Base-by-base conservation (phyloP, 2,113 vertebrate species). In the Calyptommatus sinebrachiatus region DNA sequence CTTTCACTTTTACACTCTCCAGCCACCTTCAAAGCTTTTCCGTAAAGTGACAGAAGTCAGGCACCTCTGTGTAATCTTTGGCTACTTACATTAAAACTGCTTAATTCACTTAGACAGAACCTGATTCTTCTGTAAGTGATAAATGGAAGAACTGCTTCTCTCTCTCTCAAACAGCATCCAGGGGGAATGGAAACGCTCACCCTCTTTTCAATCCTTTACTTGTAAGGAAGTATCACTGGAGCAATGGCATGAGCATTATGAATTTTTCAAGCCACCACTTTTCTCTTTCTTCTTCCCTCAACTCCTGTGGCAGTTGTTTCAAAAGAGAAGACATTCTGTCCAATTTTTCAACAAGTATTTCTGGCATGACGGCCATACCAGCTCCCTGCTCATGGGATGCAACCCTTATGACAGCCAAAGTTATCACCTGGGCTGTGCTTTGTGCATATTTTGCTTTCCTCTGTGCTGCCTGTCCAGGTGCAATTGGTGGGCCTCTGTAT, bases 91-190 rank as follows among this genome's bases (percentile, higher is more conserved):
- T 14, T 69, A 28, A 61, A 70, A 7, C n/a, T 45, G 26, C 41
- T 63, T 72, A 79, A 71, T 71, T 79, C n/a, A 48, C 41, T 48
- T 71, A 46, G 53, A 41, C 41, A 79, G 31, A 62, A 71, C 77
- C 31, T 28, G 35, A 46, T 71, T 26, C 16, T 45, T 71, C 66
- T 70, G 45, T 79, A 70, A 71, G 8, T 78, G 65, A 71, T 28
- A 61, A 61, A 46, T 62, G 53, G 35, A 22, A 7, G 31, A 9
- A 71, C 18, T 57, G 26, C 18, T 4, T 71, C 50, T 41, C 41
- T 65, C n/a, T 14, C 60, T 10, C 41, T 41, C 24, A 29, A 65
- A 57, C 8, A 28, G 68, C 21, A 60, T 78, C 48, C 48, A 26
- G 65, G 29, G 67, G 67, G 29, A 68, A 35, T 46, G 62, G 53